Conservation (phyloP, 1,140 invertebrate species). For the Saxidomus purpurata region DNA sequence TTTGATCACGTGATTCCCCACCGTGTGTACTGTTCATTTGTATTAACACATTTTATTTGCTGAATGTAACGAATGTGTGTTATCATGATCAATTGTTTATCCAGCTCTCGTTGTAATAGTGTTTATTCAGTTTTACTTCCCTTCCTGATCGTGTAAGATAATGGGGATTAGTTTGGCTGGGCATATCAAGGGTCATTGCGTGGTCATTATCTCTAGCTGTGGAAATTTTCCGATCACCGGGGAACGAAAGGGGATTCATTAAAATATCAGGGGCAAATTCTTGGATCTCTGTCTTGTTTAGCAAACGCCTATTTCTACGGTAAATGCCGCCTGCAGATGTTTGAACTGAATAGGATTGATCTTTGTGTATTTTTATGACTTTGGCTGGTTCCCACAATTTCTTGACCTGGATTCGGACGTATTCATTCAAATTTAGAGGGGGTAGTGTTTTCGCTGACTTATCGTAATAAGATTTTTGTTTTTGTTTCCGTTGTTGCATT, state of each 20-base stretch:
- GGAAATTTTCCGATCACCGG: not conserved
- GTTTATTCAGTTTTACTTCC: not conserved
- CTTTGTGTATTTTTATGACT: too few species aligned
- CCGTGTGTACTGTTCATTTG: too few species aligned
- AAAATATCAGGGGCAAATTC: not conserved
- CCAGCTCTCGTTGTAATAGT: too few species aligned
- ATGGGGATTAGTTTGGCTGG: not conserved
- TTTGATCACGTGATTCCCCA: too few species aligned
- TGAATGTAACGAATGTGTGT: too few species aligned
- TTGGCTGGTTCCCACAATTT: too few species aligned
- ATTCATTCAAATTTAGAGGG: not conserved
- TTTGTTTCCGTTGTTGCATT: not conserved
- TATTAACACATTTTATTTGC: too few species aligned
- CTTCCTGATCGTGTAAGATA: too few species aligned
- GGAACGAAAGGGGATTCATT: too few species aligned
- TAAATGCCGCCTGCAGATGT: not conserved
- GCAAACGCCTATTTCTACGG: not conserved
- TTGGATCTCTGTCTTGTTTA: not conserved
- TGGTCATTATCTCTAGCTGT: too few species aligned
- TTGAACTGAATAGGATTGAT: constrained; percentile 46
- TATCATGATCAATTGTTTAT: too few species aligned
- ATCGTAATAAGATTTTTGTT: not conserved
- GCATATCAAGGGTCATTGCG: not conserved
- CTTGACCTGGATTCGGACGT: not conserved
- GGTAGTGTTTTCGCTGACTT: not conserved